Evolutionary conservation across 1,140 invertebrate species (phyloP).

Genomic region (Arion vulgaris): DNA sequence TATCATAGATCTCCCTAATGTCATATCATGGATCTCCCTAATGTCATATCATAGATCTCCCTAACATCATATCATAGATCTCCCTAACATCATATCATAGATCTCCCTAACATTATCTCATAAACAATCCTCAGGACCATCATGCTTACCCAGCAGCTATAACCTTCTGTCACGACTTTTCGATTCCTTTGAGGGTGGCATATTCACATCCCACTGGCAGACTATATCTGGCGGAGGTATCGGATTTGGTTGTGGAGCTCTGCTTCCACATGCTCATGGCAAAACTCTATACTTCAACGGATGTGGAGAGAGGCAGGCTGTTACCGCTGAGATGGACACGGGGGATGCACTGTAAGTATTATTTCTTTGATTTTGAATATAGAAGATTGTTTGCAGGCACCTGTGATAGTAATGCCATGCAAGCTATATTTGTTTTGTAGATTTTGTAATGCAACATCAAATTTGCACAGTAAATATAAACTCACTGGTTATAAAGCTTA

Average conservation of each 20-base stretch:
- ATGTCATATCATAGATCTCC: too few species aligned
- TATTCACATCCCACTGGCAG: constrained; percentile 67
- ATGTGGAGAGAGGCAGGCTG: constrained; percentile 71
- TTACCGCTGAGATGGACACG: constrained; percentile 72
- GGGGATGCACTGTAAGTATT: constrained; percentile 62
- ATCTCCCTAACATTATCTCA: too few species aligned
- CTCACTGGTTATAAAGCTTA: too few species aligned
- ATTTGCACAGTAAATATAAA: too few species aligned
- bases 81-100: too few species aligned
- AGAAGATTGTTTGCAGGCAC: too few species aligned
- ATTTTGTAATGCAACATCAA: too few species aligned
- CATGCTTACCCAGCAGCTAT: constrained; percentile 57
- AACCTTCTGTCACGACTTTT: constrained; percentile 63
- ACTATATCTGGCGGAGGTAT: constrained; percentile 72
- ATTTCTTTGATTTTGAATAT: not conserved
- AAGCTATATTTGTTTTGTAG: too few species aligned
- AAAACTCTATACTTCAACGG: constrained; percentile 74
- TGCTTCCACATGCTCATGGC: constrained; percentile 72
- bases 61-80: too few species aligned
- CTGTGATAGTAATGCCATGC: too few species aligned
- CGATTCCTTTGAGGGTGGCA: constrained; percentile 73
- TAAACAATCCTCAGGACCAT: constrained; percentile 56
- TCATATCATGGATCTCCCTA: too few species aligned
- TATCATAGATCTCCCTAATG: too few species aligned
- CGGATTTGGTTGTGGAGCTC: constrained; percentile 72